Conservation (phyloP, 2,888 invertebrate species). For the Chalcosyrphus nemorum region DNA sequence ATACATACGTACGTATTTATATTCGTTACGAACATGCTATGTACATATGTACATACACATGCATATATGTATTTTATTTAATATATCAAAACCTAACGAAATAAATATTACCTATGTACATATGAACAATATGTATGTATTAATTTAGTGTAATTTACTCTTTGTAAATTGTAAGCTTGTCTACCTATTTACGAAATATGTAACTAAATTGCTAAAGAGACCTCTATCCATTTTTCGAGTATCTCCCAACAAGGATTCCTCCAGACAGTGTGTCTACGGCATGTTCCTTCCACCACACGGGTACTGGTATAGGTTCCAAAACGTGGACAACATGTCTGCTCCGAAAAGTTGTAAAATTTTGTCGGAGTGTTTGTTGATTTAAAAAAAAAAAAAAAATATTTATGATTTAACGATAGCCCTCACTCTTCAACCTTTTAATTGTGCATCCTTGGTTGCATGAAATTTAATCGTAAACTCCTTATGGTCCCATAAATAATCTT, state of each 20-base stretch:
- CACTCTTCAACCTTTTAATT: constrained; percentile 47
- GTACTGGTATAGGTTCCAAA: neutral
- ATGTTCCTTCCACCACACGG: neutral
- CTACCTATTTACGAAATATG: no score
- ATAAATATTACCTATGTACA: no score
- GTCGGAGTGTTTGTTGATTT: constrained; percentile 29
- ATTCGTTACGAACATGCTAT: no score
- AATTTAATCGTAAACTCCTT: constrained; percentile 49
- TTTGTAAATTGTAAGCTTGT: no score
- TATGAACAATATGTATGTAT: no score
- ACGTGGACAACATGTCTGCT: constrained; percentile 52
- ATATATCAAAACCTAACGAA: no score
- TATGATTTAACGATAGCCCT: constrained; percentile 55
- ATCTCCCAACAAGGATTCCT: neutral
- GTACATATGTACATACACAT: no score
- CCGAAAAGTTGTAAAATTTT: constrained; percentile 26
- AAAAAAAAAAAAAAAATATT: constrained; percentile 15
- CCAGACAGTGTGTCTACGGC: constrained; percentile 55
- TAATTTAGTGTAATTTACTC: no score
- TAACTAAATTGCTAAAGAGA: neutral
- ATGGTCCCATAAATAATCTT: constrained; percentile 60
- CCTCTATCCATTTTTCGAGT: neutral
- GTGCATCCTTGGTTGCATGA: constrained; percentile 22
- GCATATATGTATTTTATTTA: no score
- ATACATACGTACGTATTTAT: no score